These are phyloP conservation scores for Chionomys nivalis DNA, from an alignment of 2,113 vertebrate species.

Conservation along the genomic window DNA sequence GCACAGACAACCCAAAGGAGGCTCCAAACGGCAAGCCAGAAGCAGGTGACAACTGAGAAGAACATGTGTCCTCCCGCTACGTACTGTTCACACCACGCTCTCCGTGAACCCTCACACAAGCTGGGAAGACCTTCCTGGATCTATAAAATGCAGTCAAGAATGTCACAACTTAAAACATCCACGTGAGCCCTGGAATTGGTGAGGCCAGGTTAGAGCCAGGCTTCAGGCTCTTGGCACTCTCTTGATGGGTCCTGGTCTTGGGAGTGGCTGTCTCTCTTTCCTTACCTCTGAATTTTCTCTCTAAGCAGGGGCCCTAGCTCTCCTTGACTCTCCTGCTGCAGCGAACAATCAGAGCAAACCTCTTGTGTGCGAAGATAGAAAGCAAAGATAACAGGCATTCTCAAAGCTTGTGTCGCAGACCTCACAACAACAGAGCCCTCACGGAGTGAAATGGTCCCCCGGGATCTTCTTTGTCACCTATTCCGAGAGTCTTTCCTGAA, in stretches of 20 bases:
- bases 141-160: not conserved
- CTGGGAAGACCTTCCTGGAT: not conserved
- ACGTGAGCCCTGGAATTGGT: not conserved
- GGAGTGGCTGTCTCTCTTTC: not conserved
- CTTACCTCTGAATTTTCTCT: not conserved
- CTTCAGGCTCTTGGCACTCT: not conserved
- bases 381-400: not conserved
- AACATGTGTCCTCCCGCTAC: not conserved
- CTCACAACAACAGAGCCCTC: not conserved
- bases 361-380: not conserved
- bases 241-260: not conserved
- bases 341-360: not conserved
- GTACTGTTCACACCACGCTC: not conserved
- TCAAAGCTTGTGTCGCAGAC: not conserved
- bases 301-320: accelerated
- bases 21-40: not conserved
- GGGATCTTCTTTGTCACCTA: not conserved
- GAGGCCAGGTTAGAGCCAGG: not conserved
- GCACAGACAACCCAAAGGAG: not conserved
- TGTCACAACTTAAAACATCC: not conserved
- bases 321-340: not conserved
- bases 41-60: not conserved
- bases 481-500: not conserved
- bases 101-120: not conserved
- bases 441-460: too few relatives aligned